Evolutionary conservation across 2,113 vertebrate genomes (phyloP).

Genomic region (Xiphorhynchus elegans): DNA sequence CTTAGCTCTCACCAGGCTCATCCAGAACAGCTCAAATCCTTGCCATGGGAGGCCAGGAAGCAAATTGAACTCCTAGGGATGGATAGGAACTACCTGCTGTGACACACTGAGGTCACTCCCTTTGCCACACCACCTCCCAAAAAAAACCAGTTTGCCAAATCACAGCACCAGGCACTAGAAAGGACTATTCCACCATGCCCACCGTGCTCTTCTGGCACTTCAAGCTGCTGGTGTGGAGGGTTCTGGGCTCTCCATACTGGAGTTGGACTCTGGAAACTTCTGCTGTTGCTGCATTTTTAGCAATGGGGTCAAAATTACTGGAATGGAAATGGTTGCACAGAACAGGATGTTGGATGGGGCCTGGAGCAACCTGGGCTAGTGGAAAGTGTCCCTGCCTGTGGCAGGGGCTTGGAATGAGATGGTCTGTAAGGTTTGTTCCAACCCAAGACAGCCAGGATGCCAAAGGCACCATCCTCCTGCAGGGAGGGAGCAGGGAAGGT

Average conservation of each 20-base stretch:
- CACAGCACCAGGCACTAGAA: background rate
- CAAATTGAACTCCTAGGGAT: background rate
- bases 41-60: background rate
- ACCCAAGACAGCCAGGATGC: rapidly evolving
- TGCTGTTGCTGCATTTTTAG: background rate
- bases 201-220: background rate
- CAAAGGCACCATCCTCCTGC: background rate
- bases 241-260: rapidly evolving
- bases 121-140: background rate
- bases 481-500: background rate
- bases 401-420: background rate
- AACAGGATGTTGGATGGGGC: background rate
- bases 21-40: background rate
- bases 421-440: background rate
- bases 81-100: background rate
- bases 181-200: background rate
- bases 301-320: background rate
- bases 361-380: background rate
- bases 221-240: background rate
- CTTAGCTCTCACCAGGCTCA: background rate
- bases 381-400: background rate
- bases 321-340: background rate
- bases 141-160: background rate
- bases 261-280: background rate
- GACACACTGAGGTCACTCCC: background rate